Conservation (phyloP, 2,797 vertebrate species). For the Ptychadena robeensis region DNA sequence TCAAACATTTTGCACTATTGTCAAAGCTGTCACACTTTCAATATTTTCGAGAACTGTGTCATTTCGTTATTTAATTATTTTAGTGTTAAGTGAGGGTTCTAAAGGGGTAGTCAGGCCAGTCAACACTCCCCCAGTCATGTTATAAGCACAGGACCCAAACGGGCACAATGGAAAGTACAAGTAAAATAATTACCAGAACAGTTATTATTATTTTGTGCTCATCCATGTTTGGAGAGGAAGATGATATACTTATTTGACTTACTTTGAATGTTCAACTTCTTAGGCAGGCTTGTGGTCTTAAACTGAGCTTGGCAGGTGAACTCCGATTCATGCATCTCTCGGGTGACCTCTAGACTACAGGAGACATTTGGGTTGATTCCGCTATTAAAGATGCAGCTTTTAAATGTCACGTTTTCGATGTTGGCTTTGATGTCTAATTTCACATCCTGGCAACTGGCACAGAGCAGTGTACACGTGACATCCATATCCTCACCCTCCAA, state of each 20-base stretch:
- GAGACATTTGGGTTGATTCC: not conserved
- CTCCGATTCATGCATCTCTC: constrained; percentile 20
- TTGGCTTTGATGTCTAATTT: constrained; percentile 7
- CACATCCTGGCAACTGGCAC: not conserved
- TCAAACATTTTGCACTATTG: no score
- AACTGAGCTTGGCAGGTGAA: constrained; percentile 35
- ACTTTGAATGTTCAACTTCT: constrained; percentile 27
- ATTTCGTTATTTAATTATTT: no score
- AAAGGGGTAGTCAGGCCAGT: no score
- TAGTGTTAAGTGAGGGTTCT: no score
- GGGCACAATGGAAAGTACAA: no score
- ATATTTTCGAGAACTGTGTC: no score
- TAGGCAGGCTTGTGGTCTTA: constrained; percentile 1
- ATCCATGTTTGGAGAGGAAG: no score
- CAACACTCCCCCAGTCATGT: no score
- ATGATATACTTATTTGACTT: not conserved
- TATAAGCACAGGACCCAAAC: no score
- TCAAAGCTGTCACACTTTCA: no score
- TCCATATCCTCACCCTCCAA: not conserved
- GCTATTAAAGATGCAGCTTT: not conserved
- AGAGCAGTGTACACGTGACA: constrained; percentile 1
- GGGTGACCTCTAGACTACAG: constrained; percentile 3
- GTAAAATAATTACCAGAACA: no score
- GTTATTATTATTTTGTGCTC: no score
- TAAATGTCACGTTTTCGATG: not conserved